Evolutionary conservation across 2,113 vertebrate species (phyloP).

Genomic region (Dicentrarchus labrax): DNA sequence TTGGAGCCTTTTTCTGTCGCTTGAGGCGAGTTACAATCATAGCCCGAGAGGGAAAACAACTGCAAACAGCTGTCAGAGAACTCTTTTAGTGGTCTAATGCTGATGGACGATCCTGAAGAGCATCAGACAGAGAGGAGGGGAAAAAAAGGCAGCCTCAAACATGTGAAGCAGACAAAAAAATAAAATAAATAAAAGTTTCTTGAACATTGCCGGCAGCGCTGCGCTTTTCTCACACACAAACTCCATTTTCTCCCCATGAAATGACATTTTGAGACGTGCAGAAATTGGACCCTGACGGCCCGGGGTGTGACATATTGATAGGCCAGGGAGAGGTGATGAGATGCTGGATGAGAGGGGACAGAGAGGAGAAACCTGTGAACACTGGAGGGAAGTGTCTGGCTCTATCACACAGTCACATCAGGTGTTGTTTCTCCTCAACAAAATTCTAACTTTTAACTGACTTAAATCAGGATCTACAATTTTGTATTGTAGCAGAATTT

Average conservation of each 20-base stretch:
- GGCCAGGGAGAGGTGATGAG: slow-evolving; percentile 24
- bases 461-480: background rate
- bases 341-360: slow-evolving; percentile 7
- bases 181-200: slow-evolving; percentile 7
- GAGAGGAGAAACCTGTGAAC: background rate
- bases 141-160: background rate
- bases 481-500: background rate
- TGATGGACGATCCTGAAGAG: slow-evolving; percentile 44
- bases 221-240: slow-evolving; percentile 6
- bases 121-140: background rate
- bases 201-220: background rate
- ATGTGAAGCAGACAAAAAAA: background rate
- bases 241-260: slow-evolving; percentile 41
- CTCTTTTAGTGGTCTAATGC: slow-evolving; percentile 30
- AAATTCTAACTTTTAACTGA: background rate
- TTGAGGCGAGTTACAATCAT: slow-evolving; percentile 4
- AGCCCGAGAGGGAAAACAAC: slow-evolving; percentile 19
- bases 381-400: background rate
- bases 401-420: background rate
- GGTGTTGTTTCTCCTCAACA: background rate
- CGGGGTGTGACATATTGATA: slow-evolving; percentile 30
- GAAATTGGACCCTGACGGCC: slow-evolving; percentile 32
- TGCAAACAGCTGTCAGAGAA: slow-evolving; percentile 49
- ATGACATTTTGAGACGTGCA: slow-evolving; percentile 52
- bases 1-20: slow-evolving; percentile 10